A percentile compares a stretch with the other conserved stretches of the same genome.
phyloP scores from a whole-genome alignment of 1,140 invertebrate genomes.

The Philotrypesis tridentata region DNA sequence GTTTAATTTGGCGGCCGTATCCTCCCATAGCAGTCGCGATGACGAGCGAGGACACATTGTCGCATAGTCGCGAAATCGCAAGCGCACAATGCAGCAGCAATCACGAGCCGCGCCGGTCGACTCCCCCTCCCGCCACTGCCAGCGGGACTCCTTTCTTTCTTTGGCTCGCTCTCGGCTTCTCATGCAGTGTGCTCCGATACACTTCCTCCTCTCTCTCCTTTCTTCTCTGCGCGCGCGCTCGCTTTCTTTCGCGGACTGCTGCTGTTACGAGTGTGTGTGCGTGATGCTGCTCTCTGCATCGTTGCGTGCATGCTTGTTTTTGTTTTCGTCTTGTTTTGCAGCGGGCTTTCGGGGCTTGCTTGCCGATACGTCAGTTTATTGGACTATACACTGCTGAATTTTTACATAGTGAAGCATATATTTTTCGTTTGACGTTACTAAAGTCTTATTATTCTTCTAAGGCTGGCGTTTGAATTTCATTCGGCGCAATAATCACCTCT shows the following conservation, averaged over 20 bases:
- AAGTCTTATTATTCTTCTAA: no score
- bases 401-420: no score
- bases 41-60: constrained; percentile 6
- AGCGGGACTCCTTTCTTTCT: constrained; percentile 64
- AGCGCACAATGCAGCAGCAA: constrained; percentile 72
- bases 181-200: constrained; percentile 40
- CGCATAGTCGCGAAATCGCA: constrained; percentile 58
- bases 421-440: no score
- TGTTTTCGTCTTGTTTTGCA: no score
- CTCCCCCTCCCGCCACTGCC: no score
- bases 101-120: constrained; percentile 66
- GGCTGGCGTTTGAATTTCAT: no score
- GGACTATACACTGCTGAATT: no score
- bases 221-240: constrained; percentile 49
- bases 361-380: no score
- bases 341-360: no score
- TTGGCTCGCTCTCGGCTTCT: constrained; percentile 46
- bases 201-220: not conserved
- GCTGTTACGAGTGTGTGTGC: no score
- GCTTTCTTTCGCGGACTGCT: constrained; percentile 22
- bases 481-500: no score
- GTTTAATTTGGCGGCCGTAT: constrained; percentile 71
- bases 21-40: constrained; percentile 60
- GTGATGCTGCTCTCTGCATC: not conserved
- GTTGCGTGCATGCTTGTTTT: no score